Evolutionary conservation across 2,797 vertebrate genomes (phyloP), one percentile per base, ranked within the genome.

Genomic region (Miichthys miiuy): DNA sequence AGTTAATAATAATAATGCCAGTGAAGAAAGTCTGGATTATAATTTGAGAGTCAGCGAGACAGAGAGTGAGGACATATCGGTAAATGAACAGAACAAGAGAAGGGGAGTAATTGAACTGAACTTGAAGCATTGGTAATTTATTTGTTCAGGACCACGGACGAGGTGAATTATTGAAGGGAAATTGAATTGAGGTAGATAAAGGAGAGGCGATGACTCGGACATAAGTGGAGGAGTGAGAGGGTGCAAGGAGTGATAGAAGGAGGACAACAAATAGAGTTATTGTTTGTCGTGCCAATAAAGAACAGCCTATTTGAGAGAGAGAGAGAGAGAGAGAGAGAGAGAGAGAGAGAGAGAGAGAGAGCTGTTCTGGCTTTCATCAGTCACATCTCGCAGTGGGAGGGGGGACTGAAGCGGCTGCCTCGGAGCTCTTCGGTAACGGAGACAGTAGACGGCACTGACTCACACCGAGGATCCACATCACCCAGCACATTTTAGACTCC

Each of bases 361-460:
- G 56, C 21, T 61, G 72, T 18, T 79, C 48, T 44, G 75, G 65
- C 75, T 82, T 65, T 87, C 87, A 91, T 90, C 89, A 81, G 81
- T 81, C 88, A 72, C 81, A 85, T 88, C 88, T 88, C 77, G 48
- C 86, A 23, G 84, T 68, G 79, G 86, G 91, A 87, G 87, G 89
- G 85, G 34, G 82, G 85, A 44, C 23, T 72, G 84, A 69, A 88
- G 80, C 79, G n/a, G 81, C 85, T 82, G 83, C 86, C 85, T 91
- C 75, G 51, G 72, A 87, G 88, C 88, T 89, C 88, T 85, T 70
- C 60, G 71, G 81, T 87, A 87, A 85, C 81, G 23, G 85, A 91
- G 85, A 82, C 88, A 75, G 88, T 69, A 63, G 81, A 88, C 83
- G 70, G 55, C 77, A 83, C 87, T 77, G 86, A 89, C 81, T 90